Conservation (phyloP, 2,888 invertebrate genomes). For the Cantharis lateralis region DNA sequence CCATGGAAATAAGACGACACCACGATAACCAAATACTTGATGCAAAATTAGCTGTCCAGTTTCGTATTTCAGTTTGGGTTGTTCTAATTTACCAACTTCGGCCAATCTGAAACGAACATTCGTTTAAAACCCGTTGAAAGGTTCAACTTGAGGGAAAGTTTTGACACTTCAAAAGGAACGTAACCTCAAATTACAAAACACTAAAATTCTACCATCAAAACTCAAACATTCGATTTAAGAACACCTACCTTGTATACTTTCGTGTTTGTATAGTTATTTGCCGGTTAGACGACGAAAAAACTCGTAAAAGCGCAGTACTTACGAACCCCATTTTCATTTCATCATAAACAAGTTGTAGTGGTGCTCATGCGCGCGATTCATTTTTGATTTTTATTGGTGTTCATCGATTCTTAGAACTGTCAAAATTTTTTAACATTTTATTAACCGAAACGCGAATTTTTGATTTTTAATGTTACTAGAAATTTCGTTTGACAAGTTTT, state of each 20-base stretch:
- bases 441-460: not conserved
- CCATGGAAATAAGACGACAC: conserved; percentile 97
- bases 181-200: conserved; percentile 6
- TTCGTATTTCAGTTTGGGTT: conserved; percentile 89
- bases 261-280: conserved; percentile 26
- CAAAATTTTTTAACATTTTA: conserved; percentile 13
- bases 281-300: conserved; percentile 24
- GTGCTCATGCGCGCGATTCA: conserved; percentile 12
- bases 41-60: conserved; percentile 96
- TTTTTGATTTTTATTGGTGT: conserved; percentile 14
- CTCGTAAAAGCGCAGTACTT: not conserved
- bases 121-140: not conserved
- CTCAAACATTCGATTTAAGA: not conserved
- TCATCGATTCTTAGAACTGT: conserved; percentile 26
- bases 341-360: conserved; percentile 29
- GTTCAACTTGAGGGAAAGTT: not conserved
- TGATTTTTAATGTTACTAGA: not conserved
- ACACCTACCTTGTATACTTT: conserved; percentile 43
- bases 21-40: conserved; percentile 95
- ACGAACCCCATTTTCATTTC: conserved; percentile 40
- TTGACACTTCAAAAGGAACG: conserved; percentile 1
- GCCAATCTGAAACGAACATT: conserved; percentile 69
- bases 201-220: not conserved
- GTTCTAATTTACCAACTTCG: conserved; percentile 90
- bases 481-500: not conserved